phyloP scores from a whole-genome alignment of 2,888 invertebrate genomes.

The Ochlodes sylvanus region DNA sequence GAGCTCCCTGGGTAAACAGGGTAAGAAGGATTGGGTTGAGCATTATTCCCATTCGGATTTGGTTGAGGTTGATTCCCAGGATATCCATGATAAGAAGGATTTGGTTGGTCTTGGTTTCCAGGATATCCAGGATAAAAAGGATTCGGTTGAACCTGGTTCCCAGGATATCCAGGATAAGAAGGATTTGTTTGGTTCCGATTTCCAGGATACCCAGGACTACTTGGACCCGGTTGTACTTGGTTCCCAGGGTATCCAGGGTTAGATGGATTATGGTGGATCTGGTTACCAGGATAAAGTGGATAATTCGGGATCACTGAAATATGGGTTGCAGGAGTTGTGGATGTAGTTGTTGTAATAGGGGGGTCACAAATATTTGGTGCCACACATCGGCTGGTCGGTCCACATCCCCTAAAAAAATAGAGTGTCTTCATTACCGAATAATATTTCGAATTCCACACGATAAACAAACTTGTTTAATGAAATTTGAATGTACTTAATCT shows the following conservation, averaged over 20 bases:
- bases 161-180: constrained; percentile 38
- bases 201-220: not conserved
- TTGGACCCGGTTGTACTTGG: not conserved
- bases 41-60: constrained; percentile 10
- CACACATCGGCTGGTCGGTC: constrained; percentile 62
- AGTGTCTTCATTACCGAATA: no score
- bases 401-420: constrained; percentile 80
- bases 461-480: no score
- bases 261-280: no score
- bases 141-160: constrained; percentile 21
- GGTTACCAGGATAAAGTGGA: constrained; percentile 40
- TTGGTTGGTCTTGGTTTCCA: constrained; percentile 38
- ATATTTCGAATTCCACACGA: no score
- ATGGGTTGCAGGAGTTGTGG: constrained; percentile 28
- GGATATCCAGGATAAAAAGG: constrained; percentile 38
- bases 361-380: constrained; percentile 68
- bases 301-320: constrained; percentile 39
- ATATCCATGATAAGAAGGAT: constrained; percentile 20
- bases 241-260: not conserved
- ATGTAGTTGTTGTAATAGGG: constrained; percentile 60
- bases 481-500: no score
- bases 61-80: constrained; percentile 12
- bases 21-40: constrained; percentile 26
- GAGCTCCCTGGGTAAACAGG: constrained; percentile 16
- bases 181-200: not conserved